Percentiles rank a stretch among this genome's conserved stretches.
phyloP scores from a whole-genome alignment of 2,113 vertebrate species.

The Craseonycteris thonglongyai region DNA sequence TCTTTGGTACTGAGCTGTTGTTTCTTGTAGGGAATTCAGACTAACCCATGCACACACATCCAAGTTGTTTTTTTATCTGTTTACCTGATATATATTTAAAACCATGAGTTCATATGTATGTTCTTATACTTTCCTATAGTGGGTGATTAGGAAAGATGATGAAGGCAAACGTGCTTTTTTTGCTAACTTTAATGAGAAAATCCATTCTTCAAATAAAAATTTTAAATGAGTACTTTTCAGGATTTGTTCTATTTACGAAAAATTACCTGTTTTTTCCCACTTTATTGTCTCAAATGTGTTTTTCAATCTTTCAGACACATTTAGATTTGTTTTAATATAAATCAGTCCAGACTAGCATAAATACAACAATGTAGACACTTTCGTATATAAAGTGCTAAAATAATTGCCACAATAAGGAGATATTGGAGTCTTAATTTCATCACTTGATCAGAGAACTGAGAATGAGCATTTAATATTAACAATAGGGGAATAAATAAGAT shows the following conservation, averaged over 20 bases:
- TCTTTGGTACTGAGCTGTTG: background rate
- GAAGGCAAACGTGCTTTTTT: background rate
- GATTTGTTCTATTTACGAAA: conserved; percentile 6
- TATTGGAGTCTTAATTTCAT: background rate
- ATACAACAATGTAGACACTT: background rate
- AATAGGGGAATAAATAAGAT: background rate
- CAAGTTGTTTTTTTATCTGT: background rate
- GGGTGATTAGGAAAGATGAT: background rate
- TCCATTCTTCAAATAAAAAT: background rate
- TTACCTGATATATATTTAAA: background rate
- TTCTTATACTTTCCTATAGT: background rate
- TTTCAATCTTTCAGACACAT: background rate
- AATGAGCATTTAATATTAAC: background rate
- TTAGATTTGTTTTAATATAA: background rate
- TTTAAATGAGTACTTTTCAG: background rate
- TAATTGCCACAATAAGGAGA: background rate
- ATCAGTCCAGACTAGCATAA: background rate
- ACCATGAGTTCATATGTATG: background rate
- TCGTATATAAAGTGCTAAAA: background rate
- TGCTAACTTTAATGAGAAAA: background rate
- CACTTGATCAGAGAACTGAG: background rate
- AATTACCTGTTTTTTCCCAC: background rate
- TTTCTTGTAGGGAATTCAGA: background rate
- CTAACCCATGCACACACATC: background rate
- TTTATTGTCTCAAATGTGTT: background rate